These are phyloP conservation scores for Drosophila ercepeae DNA, from an alignment of 1,140 invertebrate species.

Conservation along the genomic window DNA sequence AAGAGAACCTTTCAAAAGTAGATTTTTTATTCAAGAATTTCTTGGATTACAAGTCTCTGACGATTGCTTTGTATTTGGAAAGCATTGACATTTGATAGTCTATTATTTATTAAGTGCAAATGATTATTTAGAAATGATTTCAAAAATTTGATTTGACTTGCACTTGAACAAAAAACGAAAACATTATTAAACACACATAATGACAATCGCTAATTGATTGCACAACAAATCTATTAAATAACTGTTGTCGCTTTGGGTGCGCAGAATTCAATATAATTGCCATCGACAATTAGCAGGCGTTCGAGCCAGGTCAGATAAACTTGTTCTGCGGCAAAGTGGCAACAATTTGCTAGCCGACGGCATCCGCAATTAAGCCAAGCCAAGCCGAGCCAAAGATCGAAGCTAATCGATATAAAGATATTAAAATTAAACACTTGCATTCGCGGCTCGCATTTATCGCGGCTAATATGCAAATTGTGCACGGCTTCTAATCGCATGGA, in stretches of 20 bases:
- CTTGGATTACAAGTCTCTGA: no score
- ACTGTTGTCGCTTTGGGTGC: conserved; percentile 46
- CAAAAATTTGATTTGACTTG: neutral
- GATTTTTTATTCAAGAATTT: no score
- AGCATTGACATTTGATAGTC: no score
- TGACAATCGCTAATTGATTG: conserved; percentile 53
- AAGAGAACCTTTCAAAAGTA: no score
- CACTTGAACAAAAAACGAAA: conserved; percentile 1
- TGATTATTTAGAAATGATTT: no score
- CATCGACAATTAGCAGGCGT: conserved; percentile 54
- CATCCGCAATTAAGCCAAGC: conserved; percentile 56
- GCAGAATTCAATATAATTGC: conserved; percentile 49
- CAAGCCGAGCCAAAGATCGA: conserved; percentile 43
- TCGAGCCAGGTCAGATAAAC: conserved; percentile 10
- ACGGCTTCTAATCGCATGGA: conserved; percentile 34
- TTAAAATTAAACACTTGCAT: conserved; percentile 10
- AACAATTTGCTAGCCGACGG: conserved; percentile 54
- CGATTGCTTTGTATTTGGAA: no score
- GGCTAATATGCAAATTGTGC: conserved; percentile 42
- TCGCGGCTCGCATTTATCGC: conserved; percentile 26
- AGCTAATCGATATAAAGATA: conserved; percentile 2
- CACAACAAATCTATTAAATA: conserved; percentile 49
- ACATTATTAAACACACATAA: conserved; percentile 6
- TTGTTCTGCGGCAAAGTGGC: conserved; percentile 46
- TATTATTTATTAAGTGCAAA: no score